Base-by-base conservation (phyloP, 2,113 vertebrate genomes). In the Cisticola juncidis region DNA sequence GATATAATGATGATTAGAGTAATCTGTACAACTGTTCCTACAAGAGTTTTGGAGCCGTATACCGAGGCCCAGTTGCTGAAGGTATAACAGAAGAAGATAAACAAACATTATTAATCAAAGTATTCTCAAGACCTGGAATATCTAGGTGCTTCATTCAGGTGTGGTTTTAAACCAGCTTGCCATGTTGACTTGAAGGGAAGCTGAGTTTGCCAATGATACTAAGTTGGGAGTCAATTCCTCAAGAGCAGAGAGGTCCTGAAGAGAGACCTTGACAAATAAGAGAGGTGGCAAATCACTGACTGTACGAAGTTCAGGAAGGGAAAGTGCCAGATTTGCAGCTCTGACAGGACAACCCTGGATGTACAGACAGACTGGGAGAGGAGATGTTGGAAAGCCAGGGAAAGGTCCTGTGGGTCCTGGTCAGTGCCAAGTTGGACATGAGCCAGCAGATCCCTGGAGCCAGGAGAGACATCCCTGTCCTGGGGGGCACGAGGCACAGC, bases 341-440 rank as follows among this genome's bases (percentile, higher is more conserved):
- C 4, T 13, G 5, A 19, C 36, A 11, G 13, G n/a, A 1, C 13
- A 62, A 2, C 4, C 9, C 20, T 38, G 42, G 11, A 0, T 65
- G 14, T 57, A 6, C 0, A 1, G 33, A 33, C 1, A 57, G 8
- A 19, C 3, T 23, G 22, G 8, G 8, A 15, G 6, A 33, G 26
- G 21, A 57, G 76, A 36, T 8, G 1, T 0, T 57, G 58, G 36
- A 51, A 19, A 44, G 5, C 9, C 7, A 8, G 1, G 33, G 23
- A 60, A 53, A 53, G 28, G 1, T 4, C 3, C 28, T 57, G 50
- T 7, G 10, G 1, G 2, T 50, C 9, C 35, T 25, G 69, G 8
- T 14, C 8, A 14, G 8, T 42, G 31, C 0, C 22, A 26, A 57
- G 19, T 3, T 28, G 33, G 8, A 23, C 5, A 5, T 3, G 15